Base-by-base conservation (phyloP, 1,140 invertebrate species). In the Trichogramma pretiosum region DNA sequence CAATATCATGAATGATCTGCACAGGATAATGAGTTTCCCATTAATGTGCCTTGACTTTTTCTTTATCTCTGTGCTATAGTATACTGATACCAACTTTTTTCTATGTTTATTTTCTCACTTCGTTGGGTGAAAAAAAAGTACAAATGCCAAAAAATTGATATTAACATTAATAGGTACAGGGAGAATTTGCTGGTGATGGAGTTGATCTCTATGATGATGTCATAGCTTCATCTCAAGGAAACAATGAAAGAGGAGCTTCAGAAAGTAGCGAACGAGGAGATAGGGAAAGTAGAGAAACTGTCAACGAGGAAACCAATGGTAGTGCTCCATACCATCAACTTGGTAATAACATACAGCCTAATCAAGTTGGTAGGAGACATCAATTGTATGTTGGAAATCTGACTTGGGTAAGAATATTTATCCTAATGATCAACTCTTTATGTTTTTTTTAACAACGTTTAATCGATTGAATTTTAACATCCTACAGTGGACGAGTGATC, bases 161-260 rank as follows among this genome's bases (percentile, higher is more conserved):
- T n/a, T n/a, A n/a, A n/a, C n/a, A n/a, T n/a, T 28, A 5, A 28
- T 28, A 52, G 49, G 43, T 46, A 14, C 67, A 89, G 84, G 86
- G 89, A 63, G 87, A 90, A 59, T 89, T 89, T 69, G 81, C 78
- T 52, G 83, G 80, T 37, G 88, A 90, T 58, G 87, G 85, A 56
- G 87, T 90, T 30, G 92, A 97, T 77, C 77, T 97, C n/a, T 97
- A 96, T 67, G 91, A 96, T 72, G 92, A 96, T 77, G 92, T 96
- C 28, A 88, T 94, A 56, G 84, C 90, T 30, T 82, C 88, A 7
- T 81, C 86, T 26, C 74, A 81, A 19, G 65, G 67, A 46, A 66
- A 65, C 23, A 70, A 70, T 56, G 64, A 66, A 5, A 23, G 50
- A 11, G 65, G 67, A 19, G 63, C 63, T 3, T 60, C 66, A 5